phyloP scores from a whole-genome alignment of 2,113 vertebrate genomes.

The Columbina picui region DNA sequence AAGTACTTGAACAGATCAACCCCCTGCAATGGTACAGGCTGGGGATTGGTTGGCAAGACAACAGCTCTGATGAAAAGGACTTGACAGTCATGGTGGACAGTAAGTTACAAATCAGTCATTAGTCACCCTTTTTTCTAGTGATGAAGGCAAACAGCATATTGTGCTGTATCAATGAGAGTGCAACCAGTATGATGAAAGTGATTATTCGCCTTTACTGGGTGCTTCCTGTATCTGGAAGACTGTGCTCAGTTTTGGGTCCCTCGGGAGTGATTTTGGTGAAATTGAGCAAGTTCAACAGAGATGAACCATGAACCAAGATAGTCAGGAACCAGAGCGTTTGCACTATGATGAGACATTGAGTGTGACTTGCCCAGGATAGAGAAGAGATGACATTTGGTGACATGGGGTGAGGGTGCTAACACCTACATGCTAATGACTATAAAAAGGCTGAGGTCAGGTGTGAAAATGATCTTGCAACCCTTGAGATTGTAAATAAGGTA shows the following conservation, averaged over 20 bases:
- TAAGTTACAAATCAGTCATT: not conserved
- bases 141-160: not conserved
- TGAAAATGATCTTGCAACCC: no score
- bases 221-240: not conserved
- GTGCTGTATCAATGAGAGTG: accelerated
- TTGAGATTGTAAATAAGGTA: no score
- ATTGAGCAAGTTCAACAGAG: accelerated
- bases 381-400: not conserved
- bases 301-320: not conserved
- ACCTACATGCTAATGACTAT: not conserved
- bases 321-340: not conserved
- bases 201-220: not conserved
- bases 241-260: not conserved
- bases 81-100: not conserved
- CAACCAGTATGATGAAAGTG: not conserved
- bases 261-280: not conserved
- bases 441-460: accelerated
- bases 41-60: not conserved
- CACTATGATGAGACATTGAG: not conserved
- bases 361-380: not conserved
- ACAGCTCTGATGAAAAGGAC: not conserved
- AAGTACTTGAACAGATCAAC: not conserved
- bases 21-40: not conserved
- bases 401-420: accelerated
- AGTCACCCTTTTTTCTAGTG: not conserved